A percentile compares a stretch with the other conserved stretches of the same genome.
Conservation (phyloP, 1,140 invertebrate species). For the Zelostemma sp. region DNA sequence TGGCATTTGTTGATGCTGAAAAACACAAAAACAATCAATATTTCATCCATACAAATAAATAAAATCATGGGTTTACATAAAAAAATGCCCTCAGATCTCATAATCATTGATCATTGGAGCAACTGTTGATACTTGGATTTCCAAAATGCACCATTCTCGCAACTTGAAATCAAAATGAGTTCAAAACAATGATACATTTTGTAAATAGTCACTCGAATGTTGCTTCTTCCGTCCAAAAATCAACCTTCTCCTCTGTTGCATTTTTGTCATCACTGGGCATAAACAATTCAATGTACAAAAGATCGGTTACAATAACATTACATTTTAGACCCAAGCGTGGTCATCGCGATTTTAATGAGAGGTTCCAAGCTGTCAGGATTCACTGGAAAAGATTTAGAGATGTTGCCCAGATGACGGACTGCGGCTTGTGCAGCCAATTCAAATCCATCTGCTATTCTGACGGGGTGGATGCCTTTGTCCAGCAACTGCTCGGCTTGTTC, state of each 20-base stretch:
- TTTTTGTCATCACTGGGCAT: conserved; percentile 22
- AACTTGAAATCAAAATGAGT: conserved; percentile 3
- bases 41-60: not conserved
- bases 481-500: conserved; percentile 95
- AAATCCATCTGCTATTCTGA: conserved; percentile 98
- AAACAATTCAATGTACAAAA: not conserved
- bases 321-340: conserved; percentile 99
- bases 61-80: not conserved
- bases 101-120: conserved; percentile 4
- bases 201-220: not conserved
- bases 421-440: conserved; percentile 96
- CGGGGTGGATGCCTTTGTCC: conserved; percentile 98
- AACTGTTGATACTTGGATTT: not conserved
- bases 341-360: conserved; percentile 96
- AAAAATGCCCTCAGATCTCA: not conserved
- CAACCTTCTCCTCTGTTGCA: conserved; percentile 16
- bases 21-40: conserved; percentile 13
- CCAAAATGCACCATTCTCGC: conserved; percentile 12
- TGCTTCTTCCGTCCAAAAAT: conserved; percentile 10
- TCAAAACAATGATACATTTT: not conserved
- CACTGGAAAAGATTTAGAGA: conserved; percentile 92
- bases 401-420: conserved; percentile 87
- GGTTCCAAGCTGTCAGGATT: conserved; percentile 87
- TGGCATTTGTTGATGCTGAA: conserved; percentile 87
- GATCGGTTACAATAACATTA: conserved; percentile 60